Evolutionary conservation across 1,140 invertebrate genomes (phyloP).

Genomic region (Macrosteles quadrilineatus): DNA sequence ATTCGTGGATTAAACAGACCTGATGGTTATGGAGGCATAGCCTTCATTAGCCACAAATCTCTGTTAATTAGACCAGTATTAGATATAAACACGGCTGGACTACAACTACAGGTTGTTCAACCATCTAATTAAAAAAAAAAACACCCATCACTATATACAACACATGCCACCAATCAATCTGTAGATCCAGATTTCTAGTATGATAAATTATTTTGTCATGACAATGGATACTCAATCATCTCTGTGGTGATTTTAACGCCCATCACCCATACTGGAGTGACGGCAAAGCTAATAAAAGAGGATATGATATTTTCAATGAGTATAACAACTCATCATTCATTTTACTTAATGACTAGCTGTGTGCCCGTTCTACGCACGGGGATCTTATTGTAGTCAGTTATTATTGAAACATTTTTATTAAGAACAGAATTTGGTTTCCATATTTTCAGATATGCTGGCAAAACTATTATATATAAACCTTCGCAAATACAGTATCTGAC

Average conservation of each 20-base stretch:
- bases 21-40: background rate
- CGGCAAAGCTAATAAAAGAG: background rate
- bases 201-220: background rate
- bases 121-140: background rate
- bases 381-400: no score
- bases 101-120: background rate
- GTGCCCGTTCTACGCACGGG: no score
- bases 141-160: background rate
- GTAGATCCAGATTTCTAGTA: background rate
- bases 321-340: background rate
- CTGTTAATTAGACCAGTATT: background rate
- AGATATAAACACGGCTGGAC: background rate
- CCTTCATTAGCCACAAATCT: background rate
- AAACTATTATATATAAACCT: no score
- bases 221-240: background rate
- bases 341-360: background rate
- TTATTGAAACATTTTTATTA: no score
- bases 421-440: no score
- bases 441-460: no score
- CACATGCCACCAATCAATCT: background rate
- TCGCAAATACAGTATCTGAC: no score
- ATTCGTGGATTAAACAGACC: no score
- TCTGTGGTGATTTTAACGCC: conserved; percentile 17
- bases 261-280: background rate
- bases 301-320: background rate